Conservation (phyloP, 2,797 vertebrate genomes). For the Hoplostethus atlanticus region DNA sequence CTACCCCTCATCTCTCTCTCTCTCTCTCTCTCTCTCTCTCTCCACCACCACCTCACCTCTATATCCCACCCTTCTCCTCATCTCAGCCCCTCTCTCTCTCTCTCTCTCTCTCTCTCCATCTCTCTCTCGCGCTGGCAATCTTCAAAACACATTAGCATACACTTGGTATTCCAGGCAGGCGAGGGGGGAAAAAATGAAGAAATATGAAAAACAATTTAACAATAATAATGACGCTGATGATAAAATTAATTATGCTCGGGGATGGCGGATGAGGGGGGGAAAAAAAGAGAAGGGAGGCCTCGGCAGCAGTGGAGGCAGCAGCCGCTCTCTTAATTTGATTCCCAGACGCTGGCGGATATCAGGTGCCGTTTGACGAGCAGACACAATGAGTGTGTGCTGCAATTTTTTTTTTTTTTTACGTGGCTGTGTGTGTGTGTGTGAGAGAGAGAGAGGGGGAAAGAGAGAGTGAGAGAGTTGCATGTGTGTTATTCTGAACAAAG, state of each 20-base stretch:
- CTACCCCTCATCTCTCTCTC: slow-evolving; percentile 70
- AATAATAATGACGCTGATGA: slow-evolving; percentile 89
- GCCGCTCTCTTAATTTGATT: slow-evolving; percentile 95
- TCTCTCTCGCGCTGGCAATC: slow-evolving; percentile 77
- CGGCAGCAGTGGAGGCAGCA: slow-evolving; percentile 74
- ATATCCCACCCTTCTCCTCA: slow-evolving; percentile 72
- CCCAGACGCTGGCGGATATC: slow-evolving; percentile 88
- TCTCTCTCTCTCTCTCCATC: slow-evolving; percentile 83
- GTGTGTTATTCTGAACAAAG: slow-evolving; percentile 62
- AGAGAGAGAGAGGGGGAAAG: too few species aligned
- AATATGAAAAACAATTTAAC: slow-evolving; percentile 89
- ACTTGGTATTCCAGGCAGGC: slow-evolving; percentile 95
- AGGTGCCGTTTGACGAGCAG: slow-evolving; percentile 81
- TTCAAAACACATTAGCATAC: slow-evolving; percentile 94
- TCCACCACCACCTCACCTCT: slow-evolving; percentile 76
- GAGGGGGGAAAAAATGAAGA: slow-evolving; percentile 75
- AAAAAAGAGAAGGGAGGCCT: slow-evolving; percentile 70
- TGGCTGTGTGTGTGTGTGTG: slow-evolving; percentile 23
- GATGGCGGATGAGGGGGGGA: slow-evolving; percentile 69
- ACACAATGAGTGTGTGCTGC: slow-evolving; percentile 75
- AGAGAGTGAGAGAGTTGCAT: slow-evolving; percentile 31
- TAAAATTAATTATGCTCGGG: slow-evolving; percentile 88
- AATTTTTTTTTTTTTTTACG: slow-evolving; percentile 56
- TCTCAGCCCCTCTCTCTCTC: slow-evolving; percentile 81
- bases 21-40: slow-evolving; percentile 70